Evolutionary conservation across 2,888 invertebrate species (phyloP).

Genomic region (Cephonodes hylas): DNA sequence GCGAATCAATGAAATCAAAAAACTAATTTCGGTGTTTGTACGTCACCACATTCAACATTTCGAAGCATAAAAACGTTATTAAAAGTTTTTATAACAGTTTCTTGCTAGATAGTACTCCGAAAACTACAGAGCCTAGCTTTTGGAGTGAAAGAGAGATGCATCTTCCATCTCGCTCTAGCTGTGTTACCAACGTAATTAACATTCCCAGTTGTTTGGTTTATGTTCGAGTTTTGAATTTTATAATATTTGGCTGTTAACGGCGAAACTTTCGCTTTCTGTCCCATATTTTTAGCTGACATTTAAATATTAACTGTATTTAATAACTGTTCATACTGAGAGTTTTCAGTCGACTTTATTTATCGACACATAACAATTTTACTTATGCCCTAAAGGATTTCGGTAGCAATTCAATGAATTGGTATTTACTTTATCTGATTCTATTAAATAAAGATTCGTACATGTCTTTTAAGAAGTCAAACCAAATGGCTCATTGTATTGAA

Average conservation of each 20-base stretch:
- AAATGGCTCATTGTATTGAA: too few relatives aligned
- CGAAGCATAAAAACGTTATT: not conserved
- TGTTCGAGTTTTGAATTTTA: not conserved
- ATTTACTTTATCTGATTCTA: too few relatives aligned
- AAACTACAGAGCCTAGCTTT: not conserved
- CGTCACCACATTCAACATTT: too few relatives aligned
- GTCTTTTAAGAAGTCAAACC: too few relatives aligned
- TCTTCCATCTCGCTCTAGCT: not conserved
- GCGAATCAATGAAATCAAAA: not conserved
- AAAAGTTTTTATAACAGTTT: not conserved
- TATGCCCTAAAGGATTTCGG: too few relatives aligned
- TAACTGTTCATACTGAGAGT: not conserved
- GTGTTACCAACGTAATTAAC: not conserved
- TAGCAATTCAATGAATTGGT: too few relatives aligned
- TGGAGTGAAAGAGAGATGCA: not conserved
- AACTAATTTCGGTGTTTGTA: not conserved
- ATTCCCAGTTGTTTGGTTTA: not conserved
- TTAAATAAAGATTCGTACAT: too few relatives aligned
- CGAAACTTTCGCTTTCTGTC: not conserved
- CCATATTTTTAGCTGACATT: not conserved
- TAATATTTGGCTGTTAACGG: not conserved
- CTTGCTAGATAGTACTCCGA: not conserved
- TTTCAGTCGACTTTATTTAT: too few relatives aligned
- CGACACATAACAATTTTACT: too few relatives aligned
- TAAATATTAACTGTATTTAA: slow-evolving; percentile 3